Conservation (phyloP, 2,113 vertebrate species). For the Clupea harengus region DNA sequence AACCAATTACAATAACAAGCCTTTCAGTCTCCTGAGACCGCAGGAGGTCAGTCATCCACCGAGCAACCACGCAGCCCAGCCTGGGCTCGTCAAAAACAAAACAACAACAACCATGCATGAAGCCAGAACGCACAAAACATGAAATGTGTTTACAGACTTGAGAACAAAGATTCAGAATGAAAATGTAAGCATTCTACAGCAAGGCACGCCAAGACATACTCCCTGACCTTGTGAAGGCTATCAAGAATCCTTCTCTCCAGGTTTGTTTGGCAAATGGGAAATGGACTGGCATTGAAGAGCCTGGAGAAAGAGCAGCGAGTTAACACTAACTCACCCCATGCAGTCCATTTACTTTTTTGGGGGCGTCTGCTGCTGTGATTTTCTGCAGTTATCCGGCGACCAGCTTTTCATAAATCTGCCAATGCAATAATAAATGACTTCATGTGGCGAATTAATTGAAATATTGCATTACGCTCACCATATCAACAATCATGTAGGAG, state of each 20-base stretch:
- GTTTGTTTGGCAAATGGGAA: too few species aligned
- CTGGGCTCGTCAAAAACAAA: conserved; percentile 22
- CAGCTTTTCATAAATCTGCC: background rate
- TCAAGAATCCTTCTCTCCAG: too few species aligned
- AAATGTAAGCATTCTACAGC: background rate
- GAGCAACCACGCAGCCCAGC: background rate
- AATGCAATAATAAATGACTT: background rate
- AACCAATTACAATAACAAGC: conserved; percentile 54
- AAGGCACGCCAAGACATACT: background rate
- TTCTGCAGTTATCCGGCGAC: background rate
- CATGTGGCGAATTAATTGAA: background rate
- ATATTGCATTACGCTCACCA: background rate
- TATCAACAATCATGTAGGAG: background rate
- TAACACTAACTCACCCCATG: too few species aligned
- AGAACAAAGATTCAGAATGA: background rate
- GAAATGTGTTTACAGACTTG: background rate
- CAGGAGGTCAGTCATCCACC: conserved; percentile 28
- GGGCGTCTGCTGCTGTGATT: too few species aligned
- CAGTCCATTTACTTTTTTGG: too few species aligned
- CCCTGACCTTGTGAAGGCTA: background rate
- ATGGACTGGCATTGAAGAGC: too few species aligned
- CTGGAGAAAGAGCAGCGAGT: too few species aligned
- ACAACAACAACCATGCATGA: background rate
- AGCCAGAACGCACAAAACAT: background rate
- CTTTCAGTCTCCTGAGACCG: conserved; percentile 29